Base-by-base conservation (phyloP, 1,140 invertebrate genomes). In the Polyergus mexicanus region DNA sequence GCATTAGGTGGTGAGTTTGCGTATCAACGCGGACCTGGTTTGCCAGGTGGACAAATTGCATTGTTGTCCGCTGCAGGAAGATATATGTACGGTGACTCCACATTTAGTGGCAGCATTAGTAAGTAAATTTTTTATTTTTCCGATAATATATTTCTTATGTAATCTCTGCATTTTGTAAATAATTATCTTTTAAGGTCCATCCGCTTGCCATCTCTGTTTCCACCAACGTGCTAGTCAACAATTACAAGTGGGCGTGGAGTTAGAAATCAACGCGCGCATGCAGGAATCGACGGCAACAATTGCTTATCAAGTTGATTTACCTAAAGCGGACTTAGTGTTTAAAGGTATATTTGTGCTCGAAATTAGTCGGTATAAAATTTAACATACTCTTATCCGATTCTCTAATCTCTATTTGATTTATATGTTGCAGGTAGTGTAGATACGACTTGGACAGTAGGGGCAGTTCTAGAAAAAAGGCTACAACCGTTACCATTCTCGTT, bases 261-360 rank as follows among this genome's bases (percentile, higher is more conserved):
- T 98, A 80, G 98, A 98, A 94, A 97, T 98, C 10, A 98, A 98
- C 93, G 96, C 98, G 83, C 95, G 98, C 92, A 97, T 98, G 92
- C 97, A 98, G 94, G 99, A 99, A 94, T 97, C 98, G 6, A 97
- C 98, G n/a, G 98, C 98, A 47, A 98, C 98, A 1, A 96, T 99
- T 88, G 99, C 97, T 25, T 99, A 99, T 95, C 99, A 99, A 95
- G 96, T 99, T 75, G 99, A 99, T 95, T 96, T 99, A 94, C 98
- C 99, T 25, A 99, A 99, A 95, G 98, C 98, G 65, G 98, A 99
- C 95, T 96, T 99, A 87, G 96, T 97, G 10, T 99, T 99, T 94
- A 98, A 97, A 97, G 98, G 98, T 98, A 94, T 51, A 13, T 51
- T 19, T 47, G 28, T 76, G 16, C 16, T 19, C 3, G 3, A 22